A percentile compares a stretch with the other conserved stretches of the same genome.
phyloP scores from a whole-genome alignment of 2,113 vertebrate species.

The Eira barbara region DNA sequence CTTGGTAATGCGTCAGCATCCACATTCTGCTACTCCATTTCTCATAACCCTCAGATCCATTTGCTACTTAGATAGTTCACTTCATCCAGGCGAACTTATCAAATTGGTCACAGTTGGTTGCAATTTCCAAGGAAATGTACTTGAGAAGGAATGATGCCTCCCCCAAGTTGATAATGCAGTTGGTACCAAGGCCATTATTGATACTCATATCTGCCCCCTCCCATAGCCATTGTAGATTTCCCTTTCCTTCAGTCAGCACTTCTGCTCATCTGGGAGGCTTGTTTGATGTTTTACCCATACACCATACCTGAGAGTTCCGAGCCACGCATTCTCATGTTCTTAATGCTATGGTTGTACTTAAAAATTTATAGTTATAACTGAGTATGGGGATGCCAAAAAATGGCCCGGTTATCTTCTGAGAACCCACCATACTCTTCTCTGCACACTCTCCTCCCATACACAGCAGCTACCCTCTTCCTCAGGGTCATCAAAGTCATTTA shows the following conservation, averaged over 20 bases:
- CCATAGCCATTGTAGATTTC: not conserved
- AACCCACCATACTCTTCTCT: not conserved
- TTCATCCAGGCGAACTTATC: not conserved
- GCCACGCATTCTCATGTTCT: not conserved
- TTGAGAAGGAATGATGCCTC: not conserved
- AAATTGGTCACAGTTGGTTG: not conserved
- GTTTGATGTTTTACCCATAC: not conserved
- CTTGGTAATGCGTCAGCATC: not conserved
- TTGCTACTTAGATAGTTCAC: not conserved
- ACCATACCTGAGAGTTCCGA: not conserved
- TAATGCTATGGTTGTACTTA: not conserved
- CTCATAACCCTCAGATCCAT: not conserved
- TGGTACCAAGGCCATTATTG: not conserved
- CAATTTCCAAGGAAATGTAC: not conserved
- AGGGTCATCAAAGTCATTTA: not conserved
- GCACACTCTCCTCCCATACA: not conserved
- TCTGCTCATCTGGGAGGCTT: not conserved
- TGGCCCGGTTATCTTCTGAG: not conserved
- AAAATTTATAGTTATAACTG: not conserved
- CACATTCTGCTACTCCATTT: not conserved
- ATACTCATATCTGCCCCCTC: fast-evolving
- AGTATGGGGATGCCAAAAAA: not conserved
- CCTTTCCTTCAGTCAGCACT: not conserved
- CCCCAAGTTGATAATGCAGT: not conserved
- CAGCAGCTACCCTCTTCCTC: not conserved